These are phyloP conservation scores for Eulemur mongoz DNA, from an alignment of 2,797 vertebrate species.

Conservation along the genomic window DNA sequence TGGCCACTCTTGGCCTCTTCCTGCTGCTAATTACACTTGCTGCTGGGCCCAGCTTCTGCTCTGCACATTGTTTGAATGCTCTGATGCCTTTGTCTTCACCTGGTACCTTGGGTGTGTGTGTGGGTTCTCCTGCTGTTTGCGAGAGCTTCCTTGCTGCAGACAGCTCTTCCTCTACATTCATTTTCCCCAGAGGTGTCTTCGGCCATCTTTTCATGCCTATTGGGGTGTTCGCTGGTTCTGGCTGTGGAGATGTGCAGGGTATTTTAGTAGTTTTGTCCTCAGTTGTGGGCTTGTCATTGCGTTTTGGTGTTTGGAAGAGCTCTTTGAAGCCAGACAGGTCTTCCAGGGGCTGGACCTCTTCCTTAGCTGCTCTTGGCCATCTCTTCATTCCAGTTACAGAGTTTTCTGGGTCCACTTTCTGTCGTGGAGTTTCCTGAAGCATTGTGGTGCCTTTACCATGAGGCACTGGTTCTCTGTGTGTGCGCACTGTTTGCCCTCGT, in stretches of 20 bases:
- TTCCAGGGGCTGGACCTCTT: neutral
- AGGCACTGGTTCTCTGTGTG: fast-evolving
- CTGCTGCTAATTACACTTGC: slow-evolving; percentile 78
- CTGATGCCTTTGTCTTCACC: neutral
- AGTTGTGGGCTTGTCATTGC: neutral
- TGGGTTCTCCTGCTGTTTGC: neutral
- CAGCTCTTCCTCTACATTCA: fast-evolving
- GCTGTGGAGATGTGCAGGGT: neutral
- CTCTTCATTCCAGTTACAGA: fast-evolving
- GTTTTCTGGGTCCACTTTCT: neutral
- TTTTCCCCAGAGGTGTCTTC: neutral
- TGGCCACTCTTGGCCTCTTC: slow-evolving; percentile 84
- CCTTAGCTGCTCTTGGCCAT: neutral
- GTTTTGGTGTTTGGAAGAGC: neutral
- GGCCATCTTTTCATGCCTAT: neutral
- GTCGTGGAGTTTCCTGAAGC: neutral
- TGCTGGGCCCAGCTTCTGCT: neutral
- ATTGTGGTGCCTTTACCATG: fast-evolving
- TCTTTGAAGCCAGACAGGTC: neutral
- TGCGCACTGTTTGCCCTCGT: fast-evolving
- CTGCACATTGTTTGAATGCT: neutral
- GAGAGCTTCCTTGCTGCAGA: neutral
- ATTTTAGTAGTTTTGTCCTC: neutral
- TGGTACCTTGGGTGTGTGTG: too few relatives aligned
- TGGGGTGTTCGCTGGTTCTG: slow-evolving; percentile 47